Evolutionary conservation across 2,888 invertebrate genomes (phyloP).

Genomic region (Biston stratarius): DNA sequence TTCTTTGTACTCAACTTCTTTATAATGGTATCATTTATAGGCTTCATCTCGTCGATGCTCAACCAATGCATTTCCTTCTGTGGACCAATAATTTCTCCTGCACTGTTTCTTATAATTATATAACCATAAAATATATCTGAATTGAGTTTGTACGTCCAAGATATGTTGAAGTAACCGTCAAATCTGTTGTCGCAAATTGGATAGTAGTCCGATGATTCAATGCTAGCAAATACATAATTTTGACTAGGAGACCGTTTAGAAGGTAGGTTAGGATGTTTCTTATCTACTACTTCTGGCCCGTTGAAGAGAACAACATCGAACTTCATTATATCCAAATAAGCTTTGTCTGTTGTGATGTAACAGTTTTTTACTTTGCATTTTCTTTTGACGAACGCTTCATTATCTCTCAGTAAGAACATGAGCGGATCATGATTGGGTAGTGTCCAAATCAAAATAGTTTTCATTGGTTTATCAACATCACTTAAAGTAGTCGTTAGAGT

Average conservation of each 20-base stretch:
- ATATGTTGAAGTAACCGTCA: constrained; percentile 65
- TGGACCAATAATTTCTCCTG: constrained; percentile 56
- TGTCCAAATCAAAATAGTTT: constrained; percentile 57
- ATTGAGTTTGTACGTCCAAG: constrained; percentile 64
- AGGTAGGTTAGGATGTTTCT: constrained; percentile 37
- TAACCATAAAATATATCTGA: constrained; percentile 63
- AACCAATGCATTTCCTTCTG: constrained; percentile 58
- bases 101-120: constrained; percentile 52
- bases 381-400: constrained; percentile 48
- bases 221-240: constrained; percentile 57
- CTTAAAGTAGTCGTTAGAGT: not conserved
- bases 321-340: constrained; percentile 44
- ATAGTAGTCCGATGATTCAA: constrained; percentile 61
- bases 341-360: constrained; percentile 52
- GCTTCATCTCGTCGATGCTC: constrained; percentile 53
- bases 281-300: constrained; percentile 52
- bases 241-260: constrained; percentile 49
- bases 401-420: constrained; percentile 51
- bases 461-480: constrained; percentile 10
- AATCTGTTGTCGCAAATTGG: constrained; percentile 52
- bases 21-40: constrained; percentile 52
- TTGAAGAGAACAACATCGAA: constrained; percentile 60
- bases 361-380: constrained; percentile 58
- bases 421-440: constrained; percentile 50
- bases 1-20: constrained; percentile 54